Evolutionary conservation across 2,888 invertebrate genomes (phyloP).

Genomic region (Carpatolechia fugitivella): DNA sequence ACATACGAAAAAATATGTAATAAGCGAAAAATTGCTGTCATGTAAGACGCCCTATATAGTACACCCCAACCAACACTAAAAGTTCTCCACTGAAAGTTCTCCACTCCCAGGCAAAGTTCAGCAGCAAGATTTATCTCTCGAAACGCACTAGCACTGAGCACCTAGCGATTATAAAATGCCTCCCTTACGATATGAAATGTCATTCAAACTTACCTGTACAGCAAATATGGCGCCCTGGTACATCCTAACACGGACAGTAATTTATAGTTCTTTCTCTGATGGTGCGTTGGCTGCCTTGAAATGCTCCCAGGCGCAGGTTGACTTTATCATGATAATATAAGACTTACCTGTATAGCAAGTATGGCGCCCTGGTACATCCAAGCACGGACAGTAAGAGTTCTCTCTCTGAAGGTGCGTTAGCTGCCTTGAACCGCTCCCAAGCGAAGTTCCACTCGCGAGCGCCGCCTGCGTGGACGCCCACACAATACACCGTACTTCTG

Average conservation of each 20-base stretch:
- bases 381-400: slow-evolving; percentile 87
- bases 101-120: too few relatives aligned
- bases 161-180: too few relatives aligned
- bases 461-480: slow-evolving; percentile 89
- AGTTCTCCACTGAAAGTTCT: too few relatives aligned
- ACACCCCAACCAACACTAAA: too few relatives aligned
- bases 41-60: too few relatives aligned
- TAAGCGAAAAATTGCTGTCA: too few relatives aligned
- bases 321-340: too few relatives aligned
- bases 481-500: slow-evolving; percentile 91
- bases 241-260: slow-evolving; percentile 90
- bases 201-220: slow-evolving; percentile 80
- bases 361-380: slow-evolving; percentile 90
- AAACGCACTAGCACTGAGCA: too few relatives aligned
- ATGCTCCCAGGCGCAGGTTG: slow-evolving; percentile 92
- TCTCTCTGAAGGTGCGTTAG: slow-evolving; percentile 90
- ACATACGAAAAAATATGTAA: too few relatives aligned
- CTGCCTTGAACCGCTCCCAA: slow-evolving; percentile 86
- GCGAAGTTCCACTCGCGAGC: slow-evolving; percentile 94
- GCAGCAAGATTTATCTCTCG: too few relatives aligned
- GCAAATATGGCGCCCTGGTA: slow-evolving; percentile 88
- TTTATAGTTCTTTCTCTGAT: slow-evolving; percentile 88
- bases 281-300: slow-evolving; percentile 87
- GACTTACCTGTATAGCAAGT: slow-evolving; percentile 84
- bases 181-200: too few relatives aligned